Conservation (phyloP, 2,113 vertebrate species). For the Trematomus loennbergii region DNA sequence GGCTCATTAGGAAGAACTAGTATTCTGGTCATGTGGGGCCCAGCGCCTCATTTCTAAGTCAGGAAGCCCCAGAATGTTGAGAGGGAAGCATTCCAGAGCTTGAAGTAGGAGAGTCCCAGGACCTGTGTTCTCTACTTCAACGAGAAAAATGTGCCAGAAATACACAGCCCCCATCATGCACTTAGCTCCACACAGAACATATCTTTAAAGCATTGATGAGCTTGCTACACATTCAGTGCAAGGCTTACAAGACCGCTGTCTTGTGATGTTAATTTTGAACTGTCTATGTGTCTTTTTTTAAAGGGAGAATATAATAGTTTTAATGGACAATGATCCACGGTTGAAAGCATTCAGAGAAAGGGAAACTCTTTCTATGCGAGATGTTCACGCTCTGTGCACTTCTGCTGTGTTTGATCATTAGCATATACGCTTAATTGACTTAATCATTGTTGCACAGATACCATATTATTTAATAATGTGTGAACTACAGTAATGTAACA, state of each 20-base stretch:
- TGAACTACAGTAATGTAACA: conserved; percentile 46
- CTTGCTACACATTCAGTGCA: conserved; percentile 37
- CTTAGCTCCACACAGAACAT: conserved; percentile 45
- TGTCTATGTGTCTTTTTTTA: conserved; percentile 13
- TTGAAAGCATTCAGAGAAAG: conserved; percentile 33
- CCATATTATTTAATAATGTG: conserved; percentile 62
- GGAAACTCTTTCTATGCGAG: conserved; percentile 20
- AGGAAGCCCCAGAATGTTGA: conserved; percentile 54
- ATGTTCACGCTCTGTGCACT: conserved; percentile 40
- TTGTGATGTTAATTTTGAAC: conserved; percentile 60
- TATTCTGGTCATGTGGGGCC: conserved; percentile 65
- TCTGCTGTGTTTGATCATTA: conserved; percentile 40
- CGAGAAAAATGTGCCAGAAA: conserved; percentile 44
- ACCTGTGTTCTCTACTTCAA: conserved; percentile 64
- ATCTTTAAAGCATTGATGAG: conserved; percentile 58
- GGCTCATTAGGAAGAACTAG: conserved; percentile 67
- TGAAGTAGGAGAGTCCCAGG: conserved; percentile 72
- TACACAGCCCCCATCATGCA: conserved; percentile 41
- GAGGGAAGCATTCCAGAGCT: conserved; percentile 51
- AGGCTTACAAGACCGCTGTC: conserved; percentile 30
- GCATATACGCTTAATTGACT: conserved; percentile 57
- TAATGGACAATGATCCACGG: conserved; percentile 33
- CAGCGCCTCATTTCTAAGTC: conserved; percentile 65
- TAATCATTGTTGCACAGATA: conserved; percentile 49
- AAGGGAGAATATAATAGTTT: conserved; percentile 19